Evolutionary conservation across 2,888 invertebrate genomes (phyloP).

Genomic region (Meiosimyza decipiens): DNA sequence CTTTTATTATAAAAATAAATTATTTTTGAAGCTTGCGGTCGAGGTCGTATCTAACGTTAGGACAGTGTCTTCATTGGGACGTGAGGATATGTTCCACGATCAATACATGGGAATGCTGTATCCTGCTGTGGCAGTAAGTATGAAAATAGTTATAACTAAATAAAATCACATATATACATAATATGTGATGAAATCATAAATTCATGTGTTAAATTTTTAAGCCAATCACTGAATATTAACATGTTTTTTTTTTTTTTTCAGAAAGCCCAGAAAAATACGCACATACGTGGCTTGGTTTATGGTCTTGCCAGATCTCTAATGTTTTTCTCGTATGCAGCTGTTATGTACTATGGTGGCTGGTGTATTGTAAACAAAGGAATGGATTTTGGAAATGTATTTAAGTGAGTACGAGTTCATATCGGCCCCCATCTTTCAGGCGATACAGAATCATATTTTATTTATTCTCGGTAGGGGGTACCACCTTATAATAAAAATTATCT

Average conservation of each 20-base stretch:
- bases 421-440: too few relatives aligned
- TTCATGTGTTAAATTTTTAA: too few relatives aligned
- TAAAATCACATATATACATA: too few relatives aligned
- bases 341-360: conserved; percentile 79
- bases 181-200: too few relatives aligned
- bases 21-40: conserved; percentile 73
- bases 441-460: too few relatives aligned
- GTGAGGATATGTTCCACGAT: conserved; percentile 75
- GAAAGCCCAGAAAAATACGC: conserved; percentile 72
- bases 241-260: conserved; percentile 36
- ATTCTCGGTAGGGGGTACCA: too few relatives aligned
- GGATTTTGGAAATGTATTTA: conserved; percentile 73
- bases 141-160: too few relatives aligned
- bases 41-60: conserved; percentile 83
- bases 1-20: too few relatives aligned
- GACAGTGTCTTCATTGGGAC: conserved; percentile 79
- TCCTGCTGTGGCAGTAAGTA: conserved; percentile 70
- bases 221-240: too few relatives aligned
- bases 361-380: conserved; percentile 73
- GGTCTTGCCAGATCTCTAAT: conserved; percentile 79
- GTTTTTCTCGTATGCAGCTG: conserved; percentile 78
- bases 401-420: conserved; percentile 68
- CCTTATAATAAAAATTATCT: too few relatives aligned
- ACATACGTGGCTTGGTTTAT: conserved; percentile 76
- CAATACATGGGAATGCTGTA: conserved; percentile 73